These are phyloP conservation scores for Desoria tigrina DNA, from an alignment of 2,888 invertebrate genomes.

Conservation along the genomic window DNA sequence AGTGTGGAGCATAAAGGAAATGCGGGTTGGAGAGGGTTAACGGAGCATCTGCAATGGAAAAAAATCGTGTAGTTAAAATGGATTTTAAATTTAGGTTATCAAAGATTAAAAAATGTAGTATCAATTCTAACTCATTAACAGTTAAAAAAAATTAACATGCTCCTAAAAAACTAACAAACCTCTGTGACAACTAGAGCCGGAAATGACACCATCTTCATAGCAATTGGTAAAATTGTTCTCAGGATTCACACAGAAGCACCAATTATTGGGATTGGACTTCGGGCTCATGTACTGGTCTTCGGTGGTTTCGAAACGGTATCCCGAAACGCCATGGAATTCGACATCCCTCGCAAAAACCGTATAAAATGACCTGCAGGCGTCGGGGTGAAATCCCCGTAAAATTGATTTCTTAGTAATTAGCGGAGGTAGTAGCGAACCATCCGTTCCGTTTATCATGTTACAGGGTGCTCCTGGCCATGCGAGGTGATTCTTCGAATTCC, in stretches of 20 bases:
- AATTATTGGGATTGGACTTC: constrained; percentile 27
- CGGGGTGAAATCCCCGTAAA: constrained; percentile 31
- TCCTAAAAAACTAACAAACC: constrained; percentile 14
- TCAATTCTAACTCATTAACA: neutral
- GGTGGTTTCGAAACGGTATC: constrained; percentile 33
- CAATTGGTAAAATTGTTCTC: constrained; percentile 27
- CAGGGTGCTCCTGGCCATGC: constrained; percentile 35
- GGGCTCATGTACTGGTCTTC: constrained; percentile 21
- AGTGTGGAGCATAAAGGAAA: constrained; percentile 34
- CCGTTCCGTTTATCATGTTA: constrained; percentile 33
- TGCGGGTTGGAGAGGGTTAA: constrained; percentile 37
- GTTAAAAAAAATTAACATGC: neutral
- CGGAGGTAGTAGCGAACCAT: constrained; percentile 31
- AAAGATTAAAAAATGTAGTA: neutral
- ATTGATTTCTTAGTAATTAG: constrained; percentile 27
- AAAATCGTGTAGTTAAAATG: neutral
- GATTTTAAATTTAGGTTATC: neutral
- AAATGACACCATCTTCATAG: constrained; percentile 31
- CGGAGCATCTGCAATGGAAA: constrained; percentile 25
- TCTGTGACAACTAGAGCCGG: constrained; percentile 29
- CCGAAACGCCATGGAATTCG: constrained; percentile 27
- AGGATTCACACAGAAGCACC: constrained; percentile 28
- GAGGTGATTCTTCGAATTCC: constrained; percentile 22
- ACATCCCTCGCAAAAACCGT: constrained; percentile 26
- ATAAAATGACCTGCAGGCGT: constrained; percentile 34